phyloP scores from a whole-genome alignment of 1,140 invertebrate genomes.

The Lordiphosa clarofinis region DNA sequence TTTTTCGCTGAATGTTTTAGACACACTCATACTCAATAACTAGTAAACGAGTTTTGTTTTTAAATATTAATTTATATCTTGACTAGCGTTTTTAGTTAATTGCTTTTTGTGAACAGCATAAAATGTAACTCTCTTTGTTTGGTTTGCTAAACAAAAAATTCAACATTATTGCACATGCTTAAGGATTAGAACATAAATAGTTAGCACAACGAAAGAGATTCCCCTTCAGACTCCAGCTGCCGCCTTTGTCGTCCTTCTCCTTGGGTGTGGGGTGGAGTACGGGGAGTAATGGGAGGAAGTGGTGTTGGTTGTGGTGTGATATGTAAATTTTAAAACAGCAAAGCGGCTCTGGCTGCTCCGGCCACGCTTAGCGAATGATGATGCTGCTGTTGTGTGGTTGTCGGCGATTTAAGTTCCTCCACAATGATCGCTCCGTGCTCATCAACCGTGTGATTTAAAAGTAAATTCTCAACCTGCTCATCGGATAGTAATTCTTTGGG shows the following conservation, averaged over 20 bases:
- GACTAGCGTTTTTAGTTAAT: slow-evolving; percentile 59
- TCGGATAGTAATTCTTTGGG: slow-evolving; percentile 78
- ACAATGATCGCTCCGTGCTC: slow-evolving; percentile 74
- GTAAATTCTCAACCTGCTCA: slow-evolving; percentile 79
- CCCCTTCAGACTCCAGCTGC: too few relatives aligned
- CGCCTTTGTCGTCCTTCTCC: slow-evolving; percentile 14
- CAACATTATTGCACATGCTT: slow-evolving; percentile 64
- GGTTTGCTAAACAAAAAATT: slow-evolving; percentile 40
- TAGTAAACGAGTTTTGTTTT: slow-evolving; percentile 16
- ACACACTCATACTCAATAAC: slow-evolving; percentile 8
- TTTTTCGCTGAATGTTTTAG: slow-evolving; percentile 16
- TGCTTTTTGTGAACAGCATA: slow-evolving; percentile 63
- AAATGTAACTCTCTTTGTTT: slow-evolving; percentile 53
- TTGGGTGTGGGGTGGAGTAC: too few relatives aligned
- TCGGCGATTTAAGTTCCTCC: slow-evolving; percentile 71
- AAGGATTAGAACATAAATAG: slow-evolving; percentile 56
- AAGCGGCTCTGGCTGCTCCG: slow-evolving; percentile 36
- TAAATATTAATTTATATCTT: slow-evolving; percentile 30
- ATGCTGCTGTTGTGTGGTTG: slow-evolving; percentile 46
- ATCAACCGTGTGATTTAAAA: slow-evolving; percentile 72
- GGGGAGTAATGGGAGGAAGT: too few relatives aligned
- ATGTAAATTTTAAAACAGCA: slow-evolving; percentile 43
- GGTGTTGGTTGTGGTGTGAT: too few relatives aligned
- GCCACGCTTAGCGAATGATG: slow-evolving; percentile 53
- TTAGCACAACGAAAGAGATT: slow-evolving; percentile 1